phyloP scores from a whole-genome alignment of 2,888 invertebrate species.

The Dromius quadrimaculatus region DNA sequence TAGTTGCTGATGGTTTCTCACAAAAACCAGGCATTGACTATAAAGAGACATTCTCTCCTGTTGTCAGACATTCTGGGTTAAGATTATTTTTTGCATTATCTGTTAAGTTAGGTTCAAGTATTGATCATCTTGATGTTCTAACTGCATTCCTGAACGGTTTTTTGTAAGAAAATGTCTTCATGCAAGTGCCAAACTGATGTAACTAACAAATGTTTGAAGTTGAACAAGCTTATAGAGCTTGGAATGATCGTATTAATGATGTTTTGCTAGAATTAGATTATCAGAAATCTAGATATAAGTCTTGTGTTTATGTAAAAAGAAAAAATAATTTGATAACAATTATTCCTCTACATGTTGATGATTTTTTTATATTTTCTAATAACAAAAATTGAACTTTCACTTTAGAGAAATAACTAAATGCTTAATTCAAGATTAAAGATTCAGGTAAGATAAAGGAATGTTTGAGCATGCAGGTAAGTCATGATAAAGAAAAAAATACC shows the following conservation, averaged over 20 bases:
- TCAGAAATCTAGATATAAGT: not conserved
- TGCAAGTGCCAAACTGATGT: not conserved
- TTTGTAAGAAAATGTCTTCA: not conserved
- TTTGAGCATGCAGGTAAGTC: conserved; percentile 1
- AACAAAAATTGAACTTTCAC: not conserved
- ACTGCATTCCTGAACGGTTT: too few relatives aligned
- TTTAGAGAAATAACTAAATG: conserved; percentile 10
- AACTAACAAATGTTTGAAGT: not conserved
- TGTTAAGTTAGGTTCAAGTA: too few relatives aligned
- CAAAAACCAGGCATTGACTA: too few relatives aligned
- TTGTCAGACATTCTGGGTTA: too few relatives aligned
- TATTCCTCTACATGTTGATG: conserved; percentile 49
- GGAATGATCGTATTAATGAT: conserved; percentile 43
- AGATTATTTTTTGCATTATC: too few relatives aligned
- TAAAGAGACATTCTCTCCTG: too few relatives aligned
- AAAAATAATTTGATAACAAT: conserved; percentile 5
- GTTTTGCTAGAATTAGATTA: conserved; percentile 17
- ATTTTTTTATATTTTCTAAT: conserved; percentile 49
- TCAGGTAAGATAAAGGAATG: not conserved
- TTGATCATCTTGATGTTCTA: too few relatives aligned
- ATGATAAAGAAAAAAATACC: conserved; percentile 7
- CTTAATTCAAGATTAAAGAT: conserved; percentile 14
- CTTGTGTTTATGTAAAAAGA: conserved; percentile 12
- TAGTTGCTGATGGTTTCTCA: too few relatives aligned
- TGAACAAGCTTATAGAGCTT: conserved; percentile 27